Evolutionary conservation across 1,140 invertebrate species (phyloP), one percentile per base, ranked within the genome.

Genomic region (Cydia splendana): DNA sequence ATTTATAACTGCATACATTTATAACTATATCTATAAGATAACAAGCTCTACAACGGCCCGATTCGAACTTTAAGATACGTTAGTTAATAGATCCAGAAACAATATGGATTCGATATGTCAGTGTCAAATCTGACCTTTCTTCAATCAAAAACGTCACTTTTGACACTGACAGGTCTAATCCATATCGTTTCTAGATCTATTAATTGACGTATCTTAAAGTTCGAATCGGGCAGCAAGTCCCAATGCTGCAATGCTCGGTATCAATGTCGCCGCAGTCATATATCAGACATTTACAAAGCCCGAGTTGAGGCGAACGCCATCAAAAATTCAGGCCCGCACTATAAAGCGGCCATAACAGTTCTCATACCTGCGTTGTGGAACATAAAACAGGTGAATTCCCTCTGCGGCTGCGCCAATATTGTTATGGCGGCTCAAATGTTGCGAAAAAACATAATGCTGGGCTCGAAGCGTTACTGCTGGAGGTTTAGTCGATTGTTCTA

Each of bases 401-500:
- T 38, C 24, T 71, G 67, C 67, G 67, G 67, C 65, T 69, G 34
- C 67, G 30, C 67, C 67, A 18, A 71, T 71, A 71, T 71, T 71
- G 67, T 71, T 71, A 71, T 42, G 67, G 65, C 65, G 24, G 67
- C 67, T 71, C 67, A 71, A 71, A 71, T 71, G 67, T 71, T 71
- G 67, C 30, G 67, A 71, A 71, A 71, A 71, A 71, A 71, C 67
- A 71, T 38, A 71, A 34, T n/a, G 65, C 15, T 5, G 65, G 13
- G 65, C 28, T 15, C 15, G 28, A 34, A 34, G 65, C 30, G 65
- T 30, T 69, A 38, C 65, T n/a, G 65, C 15, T 69, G 65, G 65
- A 34, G 9, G 9, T n/a, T 38, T 69, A 69, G 65, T 69, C 65
- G 65, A 69, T 57, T 57, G 53, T 18, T 57, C 7, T 18, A 18